These are phyloP conservation scores for Amblyteles armatorius DNA, from an alignment of 2,888 invertebrate genomes.

Conservation along the genomic window DNA sequence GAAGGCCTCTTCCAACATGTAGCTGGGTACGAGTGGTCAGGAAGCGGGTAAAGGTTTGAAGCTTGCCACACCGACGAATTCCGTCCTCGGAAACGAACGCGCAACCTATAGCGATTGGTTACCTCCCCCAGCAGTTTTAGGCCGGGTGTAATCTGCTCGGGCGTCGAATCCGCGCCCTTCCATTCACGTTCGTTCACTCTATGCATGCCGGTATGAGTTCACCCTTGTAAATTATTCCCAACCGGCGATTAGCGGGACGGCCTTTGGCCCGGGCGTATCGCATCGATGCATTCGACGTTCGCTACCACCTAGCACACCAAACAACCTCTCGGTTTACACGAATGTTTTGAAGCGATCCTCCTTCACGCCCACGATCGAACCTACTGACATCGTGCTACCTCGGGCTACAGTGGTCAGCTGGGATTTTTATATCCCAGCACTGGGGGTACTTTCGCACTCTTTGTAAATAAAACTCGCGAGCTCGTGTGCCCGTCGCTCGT, in stretches of 20 bases:
- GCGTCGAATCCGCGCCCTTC: conserved; percentile 49
- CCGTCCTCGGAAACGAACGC: neutral
- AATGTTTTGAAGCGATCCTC: conserved; percentile 6
- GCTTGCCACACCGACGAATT: conserved; percentile 28
- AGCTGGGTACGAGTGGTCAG: conserved; percentile 16
- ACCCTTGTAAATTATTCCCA: conserved; percentile 56
- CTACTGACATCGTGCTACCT: neutral
- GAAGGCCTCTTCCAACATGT: conserved; percentile 5
- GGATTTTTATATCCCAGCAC: neutral
- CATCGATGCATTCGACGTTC: conserved; percentile 50
- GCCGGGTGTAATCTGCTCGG: conserved; percentile 56
- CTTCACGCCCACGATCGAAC: neutral
- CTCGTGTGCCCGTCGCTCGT: conserved; percentile 22
- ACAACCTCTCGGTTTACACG: conserved; percentile 36
- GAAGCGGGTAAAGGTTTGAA: conserved; percentile 31
- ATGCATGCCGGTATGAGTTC: conserved; percentile 16
- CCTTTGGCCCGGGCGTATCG: conserved; percentile 25
- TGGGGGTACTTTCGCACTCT: conserved; percentile 58
- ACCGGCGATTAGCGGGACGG: conserved; percentile 59
- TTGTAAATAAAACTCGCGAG: conserved; percentile 65
- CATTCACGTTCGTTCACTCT: conserved; percentile 39
- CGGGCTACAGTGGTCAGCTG: neutral
- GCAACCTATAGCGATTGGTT: conserved; percentile 45
- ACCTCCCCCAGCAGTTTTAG: conserved; percentile 18
- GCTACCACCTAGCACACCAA: conserved; percentile 33